Evolutionary conservation across 2,113 vertebrate genomes (phyloP).

Genomic region (Salvelinus sp.): DNA sequence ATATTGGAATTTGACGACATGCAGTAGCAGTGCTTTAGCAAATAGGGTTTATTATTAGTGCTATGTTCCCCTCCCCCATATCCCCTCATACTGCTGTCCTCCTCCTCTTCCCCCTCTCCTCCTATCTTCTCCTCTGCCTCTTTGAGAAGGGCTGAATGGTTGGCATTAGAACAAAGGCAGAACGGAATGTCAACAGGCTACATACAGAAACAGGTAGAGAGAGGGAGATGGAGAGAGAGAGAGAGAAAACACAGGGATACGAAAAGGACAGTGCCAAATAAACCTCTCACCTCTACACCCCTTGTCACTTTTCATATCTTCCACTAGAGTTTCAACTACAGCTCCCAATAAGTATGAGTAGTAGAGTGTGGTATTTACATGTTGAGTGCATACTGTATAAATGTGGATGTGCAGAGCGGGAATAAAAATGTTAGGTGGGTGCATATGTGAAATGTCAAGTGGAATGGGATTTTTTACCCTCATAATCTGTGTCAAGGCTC

Average conservation of each 20-base stretch:
- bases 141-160: slow-evolving; percentile 74
- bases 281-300: no score
- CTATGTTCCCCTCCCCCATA: slow-evolving; percentile 48
- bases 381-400: no score
- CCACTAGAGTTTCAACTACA: not conserved
- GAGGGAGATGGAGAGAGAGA: not conserved
- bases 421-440: no score
- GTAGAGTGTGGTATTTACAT: no score
- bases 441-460: no score
- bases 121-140: slow-evolving; percentile 50
- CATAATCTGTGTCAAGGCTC: no score
- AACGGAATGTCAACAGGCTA: slow-evolving; percentile 72
- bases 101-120: not conserved
- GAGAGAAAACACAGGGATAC: not conserved
- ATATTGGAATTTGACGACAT: not conserved
- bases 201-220: no score
- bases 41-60: slow-evolving; percentile 47
- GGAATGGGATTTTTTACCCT: no score
- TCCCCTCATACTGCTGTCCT: slow-evolving; percentile 24
- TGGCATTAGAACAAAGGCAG: slow-evolving; percentile 75
- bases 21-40: slow-evolving; percentile 24
- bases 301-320: not conserved
- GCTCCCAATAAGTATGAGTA: not conserved
- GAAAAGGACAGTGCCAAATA: not conserved
- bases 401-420: no score